Percentiles rank a stretch among this genome's conserved stretches.
Evolutionary conservation across 2,888 invertebrate genomes (phyloP).

Genomic region (Augochlorella aurata): DNA sequence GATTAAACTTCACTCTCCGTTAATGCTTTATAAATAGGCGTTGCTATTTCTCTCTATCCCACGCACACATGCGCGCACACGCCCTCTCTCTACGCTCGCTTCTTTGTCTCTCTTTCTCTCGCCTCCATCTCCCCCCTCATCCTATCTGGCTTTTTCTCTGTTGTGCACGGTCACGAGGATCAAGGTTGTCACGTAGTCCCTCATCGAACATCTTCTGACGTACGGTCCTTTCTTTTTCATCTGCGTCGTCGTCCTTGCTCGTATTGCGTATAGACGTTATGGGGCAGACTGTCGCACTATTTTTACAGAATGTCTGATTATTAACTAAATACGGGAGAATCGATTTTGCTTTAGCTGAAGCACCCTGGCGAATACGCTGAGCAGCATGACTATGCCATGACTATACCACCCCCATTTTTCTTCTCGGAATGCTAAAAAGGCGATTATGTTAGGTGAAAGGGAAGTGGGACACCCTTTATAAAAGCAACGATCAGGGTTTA

Average conservation of each 20-base stretch:
- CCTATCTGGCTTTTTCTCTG: constrained; percentile 15
- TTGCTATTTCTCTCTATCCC: constrained; percentile 52
- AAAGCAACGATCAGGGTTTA: too few relatives aligned
- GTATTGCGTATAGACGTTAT: background rate
- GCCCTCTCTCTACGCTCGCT: background rate
- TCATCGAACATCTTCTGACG: constrained; percentile 39
- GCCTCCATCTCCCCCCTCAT: background rate
- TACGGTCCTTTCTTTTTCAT: constrained; percentile 28
- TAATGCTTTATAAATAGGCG: constrained; percentile 73
- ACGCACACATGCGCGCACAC: too few relatives aligned
- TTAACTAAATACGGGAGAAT: background rate
- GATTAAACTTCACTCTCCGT: constrained; percentile 73
- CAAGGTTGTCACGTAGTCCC: constrained; percentile 30
- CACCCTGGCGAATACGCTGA: background rate
- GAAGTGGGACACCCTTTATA: too few relatives aligned
- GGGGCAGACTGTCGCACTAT: background rate
- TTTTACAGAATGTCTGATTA: background rate
- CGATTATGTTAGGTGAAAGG: too few relatives aligned
- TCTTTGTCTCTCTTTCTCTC: constrained; percentile 10
- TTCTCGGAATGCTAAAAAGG: too few relatives aligned
- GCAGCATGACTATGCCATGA: too few relatives aligned
- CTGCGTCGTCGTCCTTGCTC: background rate
- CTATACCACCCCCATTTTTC: too few relatives aligned
- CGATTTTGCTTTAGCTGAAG: background rate
- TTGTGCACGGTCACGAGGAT: constrained; percentile 32